Evolutionary conservation across 2,888 invertebrate species (phyloP).

Genomic region (Stomorhina lunata): DNA sequence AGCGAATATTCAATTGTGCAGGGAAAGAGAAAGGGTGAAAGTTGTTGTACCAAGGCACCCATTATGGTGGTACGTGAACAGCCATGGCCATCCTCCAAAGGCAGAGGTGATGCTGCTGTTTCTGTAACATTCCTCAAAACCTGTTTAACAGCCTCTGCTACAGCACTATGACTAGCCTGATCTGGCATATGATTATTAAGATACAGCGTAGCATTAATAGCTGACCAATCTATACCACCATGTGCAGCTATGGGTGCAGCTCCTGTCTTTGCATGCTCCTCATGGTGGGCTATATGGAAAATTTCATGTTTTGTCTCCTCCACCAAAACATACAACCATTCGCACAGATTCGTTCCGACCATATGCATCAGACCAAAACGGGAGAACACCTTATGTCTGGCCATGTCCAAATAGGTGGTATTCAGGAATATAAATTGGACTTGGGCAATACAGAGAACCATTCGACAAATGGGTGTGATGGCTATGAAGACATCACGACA

Average conservation of each 20-base stretch:
- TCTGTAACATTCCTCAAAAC: constrained; percentile 65
- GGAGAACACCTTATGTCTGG: constrained; percentile 86
- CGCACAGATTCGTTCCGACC: constrained; percentile 94
- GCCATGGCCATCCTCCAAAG: constrained; percentile 67
- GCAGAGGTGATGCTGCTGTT: constrained; percentile 19
- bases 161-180: constrained; percentile 54
- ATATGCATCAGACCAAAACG: constrained; percentile 95
- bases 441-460: constrained; percentile 92
- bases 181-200: constrained; percentile 51
- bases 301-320: constrained; percentile 95
- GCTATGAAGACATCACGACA: constrained; percentile 85
- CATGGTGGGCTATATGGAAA: constrained; percentile 83
- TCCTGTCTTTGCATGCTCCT: constrained; percentile 65
- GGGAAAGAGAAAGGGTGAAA: constrained; percentile 91
- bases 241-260: constrained; percentile 60
- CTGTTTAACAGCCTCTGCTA: constrained; percentile 49
- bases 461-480: constrained; percentile 90
- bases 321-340: constrained; percentile 93
- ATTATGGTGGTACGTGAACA: constrained; percentile 85
- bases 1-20: constrained; percentile 94
- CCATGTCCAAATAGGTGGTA: constrained; percentile 86
- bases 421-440: constrained; percentile 97
- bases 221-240: constrained; percentile 71
- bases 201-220: constrained; percentile 71
- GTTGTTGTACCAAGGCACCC: constrained; percentile 84